Evolutionary conservation across 2,888 invertebrate genomes (phyloP).

Genomic region (Leptinotarsa tumamoca): DNA sequence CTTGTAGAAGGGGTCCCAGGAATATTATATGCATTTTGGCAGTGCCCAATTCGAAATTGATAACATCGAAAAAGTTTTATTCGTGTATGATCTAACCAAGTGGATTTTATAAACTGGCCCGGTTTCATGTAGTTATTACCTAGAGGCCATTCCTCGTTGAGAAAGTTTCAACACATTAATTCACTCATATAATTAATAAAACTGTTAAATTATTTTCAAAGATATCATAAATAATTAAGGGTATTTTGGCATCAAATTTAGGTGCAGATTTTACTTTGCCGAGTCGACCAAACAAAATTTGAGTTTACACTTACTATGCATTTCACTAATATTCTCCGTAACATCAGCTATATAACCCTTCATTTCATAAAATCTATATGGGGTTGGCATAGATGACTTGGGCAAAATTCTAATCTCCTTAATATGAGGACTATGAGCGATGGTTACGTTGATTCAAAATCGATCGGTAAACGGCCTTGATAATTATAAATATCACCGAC

Average conservation of each 20-base stretch:
- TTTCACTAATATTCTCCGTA: slow-evolving; percentile 33
- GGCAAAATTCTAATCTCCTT: slow-evolving; percentile 34
- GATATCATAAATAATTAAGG: too few species aligned
- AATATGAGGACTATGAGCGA: slow-evolving; percentile 29
- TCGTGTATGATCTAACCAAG: too few species aligned
- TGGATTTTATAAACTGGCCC: too few species aligned
- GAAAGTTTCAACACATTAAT: too few species aligned
- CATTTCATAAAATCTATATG: slow-evolving; percentile 19
- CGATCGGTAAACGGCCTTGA: slow-evolving; percentile 26
- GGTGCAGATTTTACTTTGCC: slow-evolving; percentile 31
- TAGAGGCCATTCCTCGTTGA: too few species aligned
- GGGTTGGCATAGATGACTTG: slow-evolving; percentile 35
- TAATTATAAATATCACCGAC: not conserved
- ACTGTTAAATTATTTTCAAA: too few species aligned
- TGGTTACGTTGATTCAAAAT: slow-evolving; percentile 34
- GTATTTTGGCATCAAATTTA: slow-evolving; percentile 21
- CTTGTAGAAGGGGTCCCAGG: too few species aligned
- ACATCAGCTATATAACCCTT: slow-evolving; percentile 18
- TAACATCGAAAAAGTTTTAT: too few species aligned
- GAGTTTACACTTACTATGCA: slow-evolving; percentile 52
- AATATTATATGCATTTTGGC: too few species aligned
- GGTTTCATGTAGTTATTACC: too few species aligned
- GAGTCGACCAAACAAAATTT: slow-evolving; percentile 46
- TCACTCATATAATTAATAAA: too few species aligned
- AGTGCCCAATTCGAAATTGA: too few species aligned